Percentiles rank a stretch among this genome's conserved stretches.
Conservation (phyloP, 30 jellyfish, hydroid and myxozoan species). For the Nemopilema nomurai region DNA sequence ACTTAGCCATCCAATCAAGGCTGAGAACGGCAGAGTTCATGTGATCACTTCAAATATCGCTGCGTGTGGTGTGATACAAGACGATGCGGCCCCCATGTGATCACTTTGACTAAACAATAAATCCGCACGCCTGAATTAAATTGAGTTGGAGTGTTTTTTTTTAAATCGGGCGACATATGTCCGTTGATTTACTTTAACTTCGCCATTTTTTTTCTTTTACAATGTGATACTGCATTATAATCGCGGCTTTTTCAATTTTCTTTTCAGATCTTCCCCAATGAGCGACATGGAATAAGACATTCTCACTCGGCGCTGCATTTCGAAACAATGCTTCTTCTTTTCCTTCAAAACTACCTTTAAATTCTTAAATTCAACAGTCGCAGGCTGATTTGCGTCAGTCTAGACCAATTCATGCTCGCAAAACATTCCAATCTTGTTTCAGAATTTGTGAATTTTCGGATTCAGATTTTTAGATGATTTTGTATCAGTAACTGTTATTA, state of each 20-base stretch:
- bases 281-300: constrained; percentile 89
- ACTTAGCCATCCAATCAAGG: too few relatives aligned
- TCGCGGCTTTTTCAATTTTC: background rate
- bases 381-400: too few relatives aligned
- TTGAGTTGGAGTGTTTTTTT: too few relatives aligned
- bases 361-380: background rate
- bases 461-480: background rate
- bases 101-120: too few relatives aligned
- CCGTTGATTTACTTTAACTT: too few relatives aligned
- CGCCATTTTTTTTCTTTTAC: background rate
- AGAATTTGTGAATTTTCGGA: background rate
- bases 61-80: too few relatives aligned
- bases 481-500: background rate
- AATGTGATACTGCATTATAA: background rate
- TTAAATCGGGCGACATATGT: too few relatives aligned
- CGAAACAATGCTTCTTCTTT: constrained; percentile 76
- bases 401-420: too few relatives aligned
- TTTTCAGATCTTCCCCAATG: constrained; percentile 86
- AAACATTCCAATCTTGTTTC: background rate
- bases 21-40: too few relatives aligned
- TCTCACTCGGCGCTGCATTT: constrained; percentile 90
- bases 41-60: too few relatives aligned
- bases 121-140: too few relatives aligned
- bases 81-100: too few relatives aligned
- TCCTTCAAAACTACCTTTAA: constrained; percentile 66